Evolutionary conservation across 30 jellyfish, hydroid and myxozoan species (phyloP), one percentile per base, ranked within the genome.

Genomic region (Turritopsis dohrnii): DNA sequence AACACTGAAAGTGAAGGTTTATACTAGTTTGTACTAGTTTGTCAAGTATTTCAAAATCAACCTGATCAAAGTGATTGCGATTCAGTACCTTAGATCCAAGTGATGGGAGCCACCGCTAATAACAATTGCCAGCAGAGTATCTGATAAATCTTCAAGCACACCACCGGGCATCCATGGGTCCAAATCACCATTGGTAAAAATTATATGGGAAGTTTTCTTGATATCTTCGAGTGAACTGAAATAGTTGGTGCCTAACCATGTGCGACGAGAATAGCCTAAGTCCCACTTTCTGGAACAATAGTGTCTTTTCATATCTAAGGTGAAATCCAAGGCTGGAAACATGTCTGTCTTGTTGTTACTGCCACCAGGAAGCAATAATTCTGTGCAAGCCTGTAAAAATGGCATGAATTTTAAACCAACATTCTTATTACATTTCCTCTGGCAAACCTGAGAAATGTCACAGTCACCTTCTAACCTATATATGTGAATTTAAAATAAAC

Each of bases 91-190:
- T 66, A 93, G 66, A 65, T 93, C 98, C 22, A 88, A 84, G 79
- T 93, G 98, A 83, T 93, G 98, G 1, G 98, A 96, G 26, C 98
- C 98, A 0, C 98, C 98, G 66, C 81, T 76, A 21, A 93, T 90
- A 29, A 89, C 31, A 21, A 93, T 76, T 19, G 98, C 96, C 53
- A 30, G 71, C 77, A 93, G 80, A 8, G 90, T 79, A 76, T 96
- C 94, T 17, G 96, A 81, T 65, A 93, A 65, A 80, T 93, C 94
- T 52, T 88, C 84, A 22, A 93, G 90, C 52, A 93, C 98, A 52
- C 98, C 98, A n/a, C 98, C 98, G 3, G 98, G 96, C 95, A 82
- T 89, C 98, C 98, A 93, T 5, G 98, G 98, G 74, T 93, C 98
- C 71, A 93, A 75, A 81, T 93, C 88, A 20, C 98, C 98, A 93